Evolutionary conservation across 2,113 vertebrate species (phyloP).

Genomic region (Butorides virescens): DNA sequence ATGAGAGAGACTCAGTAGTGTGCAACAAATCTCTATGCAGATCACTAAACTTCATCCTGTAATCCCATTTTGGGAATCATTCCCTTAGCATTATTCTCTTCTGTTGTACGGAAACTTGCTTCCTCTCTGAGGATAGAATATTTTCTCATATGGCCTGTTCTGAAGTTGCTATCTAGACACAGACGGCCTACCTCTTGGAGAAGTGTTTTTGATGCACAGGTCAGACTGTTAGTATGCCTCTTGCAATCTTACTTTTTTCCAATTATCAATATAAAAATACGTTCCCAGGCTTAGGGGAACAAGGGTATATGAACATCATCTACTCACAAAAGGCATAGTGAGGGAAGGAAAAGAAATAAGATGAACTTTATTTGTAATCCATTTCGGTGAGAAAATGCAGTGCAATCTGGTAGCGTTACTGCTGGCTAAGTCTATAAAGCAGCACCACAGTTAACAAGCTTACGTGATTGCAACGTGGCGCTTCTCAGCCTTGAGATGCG

Average conservation of each 20-base stretch:
- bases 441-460: too few species aligned
- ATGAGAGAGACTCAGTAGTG: not conserved
- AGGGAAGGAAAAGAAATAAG: not conserved
- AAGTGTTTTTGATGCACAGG: not conserved
- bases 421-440: not conserved
- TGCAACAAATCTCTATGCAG: not conserved
- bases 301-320: not conserved
- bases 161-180: not conserved
- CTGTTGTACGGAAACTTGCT: not conserved
- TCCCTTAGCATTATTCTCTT: not conserved
- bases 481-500: not conserved
- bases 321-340: not conserved
- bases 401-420: not conserved
- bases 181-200: not conserved
- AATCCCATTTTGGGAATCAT: not conserved
- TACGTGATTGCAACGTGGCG: accelerated
- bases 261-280: not conserved
- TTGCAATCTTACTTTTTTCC: not conserved
- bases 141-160: not conserved
- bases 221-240: not conserved
- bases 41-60: not conserved
- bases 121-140: not conserved
- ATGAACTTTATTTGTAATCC: not conserved
- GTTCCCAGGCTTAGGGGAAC: not conserved
- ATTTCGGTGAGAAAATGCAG: not conserved